Base-by-base conservation (phyloP, 2,888 invertebrate genomes). In the Diaprepes abbreviatus region DNA sequence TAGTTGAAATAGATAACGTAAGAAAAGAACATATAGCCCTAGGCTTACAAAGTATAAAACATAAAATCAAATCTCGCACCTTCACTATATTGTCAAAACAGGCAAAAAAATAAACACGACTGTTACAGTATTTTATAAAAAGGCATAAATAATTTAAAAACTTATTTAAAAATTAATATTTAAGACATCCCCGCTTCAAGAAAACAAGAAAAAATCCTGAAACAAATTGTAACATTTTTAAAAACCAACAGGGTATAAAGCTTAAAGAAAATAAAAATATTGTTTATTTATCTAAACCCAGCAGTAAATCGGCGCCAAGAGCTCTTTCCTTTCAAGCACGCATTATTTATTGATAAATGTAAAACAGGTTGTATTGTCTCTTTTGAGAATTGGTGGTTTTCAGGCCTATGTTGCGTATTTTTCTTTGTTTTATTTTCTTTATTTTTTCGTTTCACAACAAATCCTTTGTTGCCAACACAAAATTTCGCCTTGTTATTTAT, bases 261-360 rank as follows among this genome's bases (percentile, higher is more conserved):
- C 71, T 73, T 74, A 73, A 62, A 72, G 75, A 75, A 77, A 75
- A 78, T 77, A 76, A 77, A 77, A 78, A 76, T 73, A 78, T 78
- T 65, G 73, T 74, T 77, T 78, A 77, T 78, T 78, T 77, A 77
- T 74, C 73, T 16, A 70, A 67, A 69, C 52, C 62, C 59, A 73
- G 69, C 73, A 66, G 73, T 71, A 76, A 76, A 75, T 76, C 77
- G 76, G 71, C 64, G 73, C 54, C 35, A 63, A 55, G 72, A 72
- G 72, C 12, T 74, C 74, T 75, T 74, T 75, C 73, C 74, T 74
- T 76, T 76, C 77, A 73, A 65, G 74, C 71, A 65, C 60, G 70
- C 72, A 74, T 74, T 74, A 74, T 64, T 74, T 73, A 74, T 74
- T 74, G 74, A 74, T 73, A 65, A 72, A 72, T 73, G 71, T 66